Evolutionary conservation across 2,113 vertebrate species (phyloP), one percentile per base, ranked within the genome.

Genomic region (Beaufortia kweichowensis): DNA sequence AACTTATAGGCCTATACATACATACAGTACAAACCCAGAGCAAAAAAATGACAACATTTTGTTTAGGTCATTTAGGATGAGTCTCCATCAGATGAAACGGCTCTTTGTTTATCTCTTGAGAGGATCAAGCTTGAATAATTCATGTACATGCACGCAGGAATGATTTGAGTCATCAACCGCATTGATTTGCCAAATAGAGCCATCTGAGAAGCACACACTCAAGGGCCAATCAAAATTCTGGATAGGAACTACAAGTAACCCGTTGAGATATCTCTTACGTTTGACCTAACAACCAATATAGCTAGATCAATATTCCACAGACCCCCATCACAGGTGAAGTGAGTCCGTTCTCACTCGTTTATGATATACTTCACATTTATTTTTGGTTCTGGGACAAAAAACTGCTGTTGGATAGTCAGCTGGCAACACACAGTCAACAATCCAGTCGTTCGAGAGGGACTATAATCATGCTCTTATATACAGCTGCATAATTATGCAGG

Each of bases 71-170:
- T 61, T 74, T 35, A 46, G 39, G 70, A 39, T 29, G 56, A 74
- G 50, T 48, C 43, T 62, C 43, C 64, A 61, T 76, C 73, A 62
- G 56, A 29, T 35, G 23, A 15, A 29, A 50, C 11, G 19, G 57
- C 29, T 72, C 43, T 75, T 70, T 80, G 71, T 76, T 76, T 80
- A 67, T 72, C 46, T 55, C 56, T 60, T 68, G 23, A 39, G 35
- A 70, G 75, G 21, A 76, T 76, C 29, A 60, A 59, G 35, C 35
- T 68, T 61, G 71, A 80, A 63, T 50, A 76, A 80, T 46, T 80
- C 43, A 80, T 76, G 17, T 23, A 61, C 64, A 60, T 62, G 65
- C 29, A 31, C 15, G 14, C 31, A 21, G 56, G 67, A 56, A 70
- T 80, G 26, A 76, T 69, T 80, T 62, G 56, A 61, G 23, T 74